Base-by-base conservation (phyloP, 2,888 invertebrate genomes). In the Ornithoptera priamus region DNA sequence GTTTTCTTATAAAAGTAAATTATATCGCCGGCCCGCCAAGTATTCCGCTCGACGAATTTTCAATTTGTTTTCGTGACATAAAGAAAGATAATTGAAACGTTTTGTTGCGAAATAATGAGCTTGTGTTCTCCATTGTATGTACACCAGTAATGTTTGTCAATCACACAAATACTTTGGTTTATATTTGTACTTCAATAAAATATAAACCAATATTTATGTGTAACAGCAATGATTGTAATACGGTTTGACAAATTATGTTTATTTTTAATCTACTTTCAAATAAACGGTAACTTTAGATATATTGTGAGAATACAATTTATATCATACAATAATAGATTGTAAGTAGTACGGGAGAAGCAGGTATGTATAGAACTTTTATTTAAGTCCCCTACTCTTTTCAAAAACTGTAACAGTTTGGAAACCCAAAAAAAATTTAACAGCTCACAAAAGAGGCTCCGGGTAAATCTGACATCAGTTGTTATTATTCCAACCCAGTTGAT, bases 381-480 rank as follows among this genome's bases (percentile, higher is more conserved):
- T 74, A 77, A 83, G 73, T 74, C 1, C 77, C 76, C 73, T 78
- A 79, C 78, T 77, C 82, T 85, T 83, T 80, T 81, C 83, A 85
- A 85, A 79, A 81, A 80, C 74, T 78, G 82, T 82, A 85, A 84
- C 77, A 72, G 76, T 76, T 80, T 78, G 75, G 73, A 77, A 79
- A 81, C 83, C 82, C 78, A 78, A 82, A 74, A 77, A 75, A 79
- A 74, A 75, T 76, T 46, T 46, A 46, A 76, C 79, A 80, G 83
- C 69, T 56, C n/a, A 75, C 68, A 84, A 87, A 83, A 82, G 79
- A 79, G 78, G 76, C 57, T 18, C n/a, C 53, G 85, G 85, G 85
- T 85, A 82, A 84, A 83, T 85, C 83, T 53, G 53, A 77, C 83
- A 81, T 82, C 83, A 81, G 68, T 78, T 83, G 80, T 83, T 83